Conservation (phyloP, 2,797 vertebrate species). For the Malurus leucopterus region DNA sequence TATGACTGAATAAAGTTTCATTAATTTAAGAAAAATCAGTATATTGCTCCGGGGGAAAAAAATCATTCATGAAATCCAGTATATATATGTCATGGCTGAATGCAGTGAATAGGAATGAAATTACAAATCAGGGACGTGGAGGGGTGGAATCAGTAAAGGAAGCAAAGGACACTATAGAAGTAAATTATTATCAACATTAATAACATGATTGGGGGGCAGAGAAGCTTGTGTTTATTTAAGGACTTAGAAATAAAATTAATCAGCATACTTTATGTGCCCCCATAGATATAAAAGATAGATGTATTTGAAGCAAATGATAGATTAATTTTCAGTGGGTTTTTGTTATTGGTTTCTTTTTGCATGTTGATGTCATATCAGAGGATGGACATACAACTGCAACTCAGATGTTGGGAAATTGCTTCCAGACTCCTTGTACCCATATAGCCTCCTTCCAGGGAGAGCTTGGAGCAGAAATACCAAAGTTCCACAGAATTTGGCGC, state of each 20-base stretch:
- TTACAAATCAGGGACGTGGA: neutral
- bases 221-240: neutral
- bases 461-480: neutral
- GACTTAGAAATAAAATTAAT: neutral
- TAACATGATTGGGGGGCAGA: accelerated
- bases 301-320: neutral
- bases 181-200: neutral
- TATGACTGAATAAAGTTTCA: neutral
- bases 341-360: accelerated
- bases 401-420: neutral
- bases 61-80: neutral
- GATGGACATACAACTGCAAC: neutral
- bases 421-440: neutral
- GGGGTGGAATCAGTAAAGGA: neutral
- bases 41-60: neutral
- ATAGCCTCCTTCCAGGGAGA: neutral
- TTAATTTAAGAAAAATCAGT: neutral
- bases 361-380: neutral
- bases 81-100: neutral
- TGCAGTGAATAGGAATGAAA: neutral
- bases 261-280: neutral
- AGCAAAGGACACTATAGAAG: neutral
- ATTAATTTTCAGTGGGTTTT: neutral
- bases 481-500: neutral
- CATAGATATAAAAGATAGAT: neutral